Conservation (phyloP, 2,888 invertebrate species). For the Oxyteleia sp. region DNA sequence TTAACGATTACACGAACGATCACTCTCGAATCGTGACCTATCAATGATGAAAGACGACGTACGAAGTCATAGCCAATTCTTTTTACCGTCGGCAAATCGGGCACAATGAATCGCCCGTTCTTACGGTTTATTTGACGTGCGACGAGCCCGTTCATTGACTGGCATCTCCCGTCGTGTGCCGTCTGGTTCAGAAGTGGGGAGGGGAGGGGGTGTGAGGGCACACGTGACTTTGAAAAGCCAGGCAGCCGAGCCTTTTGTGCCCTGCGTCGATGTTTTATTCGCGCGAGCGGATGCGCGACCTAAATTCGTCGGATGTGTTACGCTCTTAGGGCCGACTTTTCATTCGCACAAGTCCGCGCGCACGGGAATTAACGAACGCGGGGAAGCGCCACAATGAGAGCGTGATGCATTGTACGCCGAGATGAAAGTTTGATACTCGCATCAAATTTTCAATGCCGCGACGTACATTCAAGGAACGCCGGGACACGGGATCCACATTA, state of each 20-base stretch:
- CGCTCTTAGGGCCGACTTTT: conserved; percentile 58
- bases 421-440: conserved; percentile 65
- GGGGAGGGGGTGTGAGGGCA: too few species aligned
- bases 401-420: conserved; percentile 58
- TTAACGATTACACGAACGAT: too few species aligned
- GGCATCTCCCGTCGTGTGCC: conserved; percentile 14
- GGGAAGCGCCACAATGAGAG: conserved; percentile 66
- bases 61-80: too few species aligned
- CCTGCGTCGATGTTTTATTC: conserved; percentile 46
- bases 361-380: conserved; percentile 61
- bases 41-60: too few species aligned
- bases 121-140: not conserved
- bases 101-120: conserved; percentile 6
- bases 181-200: not conserved
- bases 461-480: conserved; percentile 25
- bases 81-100: not conserved
- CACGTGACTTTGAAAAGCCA: conserved; percentile 50
- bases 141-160: conserved; percentile 46
- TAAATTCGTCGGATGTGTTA: conserved; percentile 47
- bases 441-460: conserved; percentile 58
- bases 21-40: too few species aligned
- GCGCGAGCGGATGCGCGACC: conserved; percentile 41
- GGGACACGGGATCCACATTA: conserved; percentile 12
- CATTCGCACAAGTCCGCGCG: conserved; percentile 58
- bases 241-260: conserved; percentile 25